Evolutionary conservation across 2,113 vertebrate species (phyloP), one percentile per base, ranked within the genome.

Genomic region (Piaya cayana): DNA sequence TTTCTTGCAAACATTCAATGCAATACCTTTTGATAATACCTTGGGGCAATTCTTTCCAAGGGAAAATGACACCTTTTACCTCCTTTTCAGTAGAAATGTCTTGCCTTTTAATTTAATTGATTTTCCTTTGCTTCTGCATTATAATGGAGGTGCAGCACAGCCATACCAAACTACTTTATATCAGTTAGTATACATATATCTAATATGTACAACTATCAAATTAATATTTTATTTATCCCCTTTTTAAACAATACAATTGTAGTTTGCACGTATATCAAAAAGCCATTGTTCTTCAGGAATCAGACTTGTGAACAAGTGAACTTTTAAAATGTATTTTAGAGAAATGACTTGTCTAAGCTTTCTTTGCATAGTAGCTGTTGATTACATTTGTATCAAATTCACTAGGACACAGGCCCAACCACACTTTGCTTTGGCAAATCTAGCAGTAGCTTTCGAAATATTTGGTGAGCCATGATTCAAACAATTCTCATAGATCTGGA

Each of bases 61-160:
- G 23, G 11, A 21, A 93, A 92, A 90, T 88, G 60, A 86, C 11
- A 81, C n/a, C 39, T 91, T 62, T 15, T 63, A 42, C 82, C 15
- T 86, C 52, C 47, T 90, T 77, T 78, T 52, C 47, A 58, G 34
- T 63, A 67, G 22, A 88, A 94, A 63, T 47, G 32, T 67, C 82
- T 87, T 91, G 50, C 37, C 50, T 95, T 89, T 90, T 88, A 76
- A 78, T 92, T 92, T 91, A 85, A 95, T 81, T 67, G 32, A 14
- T 36, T 90, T 87, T 79, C 55, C 36, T 72, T 90, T 67, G 36
- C 26, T 78, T 81, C 52, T 60, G 52, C 62, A 78, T 78, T 83
- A 47, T 55, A 90, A 78, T 43, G 26, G 71, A 72, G 50, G 29
- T 55, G 39, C 53, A 81, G 43, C 36, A 90, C 29, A 82, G 34